Evolutionary conservation across 2,113 vertebrate species (phyloP), one percentile per base, ranked within the genome.

Genomic region (Grammomys surdaster): DNA sequence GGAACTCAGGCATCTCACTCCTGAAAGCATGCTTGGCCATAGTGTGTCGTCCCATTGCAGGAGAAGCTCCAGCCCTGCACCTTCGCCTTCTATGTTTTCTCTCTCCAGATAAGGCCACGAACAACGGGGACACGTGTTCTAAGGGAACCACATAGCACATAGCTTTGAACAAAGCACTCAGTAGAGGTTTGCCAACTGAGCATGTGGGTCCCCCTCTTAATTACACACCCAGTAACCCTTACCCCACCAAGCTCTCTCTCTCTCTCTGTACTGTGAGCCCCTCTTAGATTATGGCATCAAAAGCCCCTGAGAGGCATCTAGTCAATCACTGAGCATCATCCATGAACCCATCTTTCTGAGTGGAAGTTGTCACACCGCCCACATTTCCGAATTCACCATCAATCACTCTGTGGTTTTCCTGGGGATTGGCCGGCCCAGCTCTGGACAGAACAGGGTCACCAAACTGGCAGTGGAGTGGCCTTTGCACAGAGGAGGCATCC

Each of bases 321-420:
- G 4, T 58, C 22, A 1, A 13, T 43, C 88, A 13, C 19, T 9
- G 33, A 1, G 7, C 16, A 2, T 19, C 16, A 2, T 19, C 5
- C 80, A 33, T 0, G 13, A 69, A 28, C 65, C 9, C 69, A 3
- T n/a, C 63, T 56, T 67, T n/a, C 60, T 20, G 4, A n/a, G 14
- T 0, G 20, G 46, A 33, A 75, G 70, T 43, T 75, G 5, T 48
- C 0, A 0, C 5, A n/a, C 17, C 1, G 48, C 22, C 16, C 1
- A 1, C 0, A 0, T 48, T 67, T n/a, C 40, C 0, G 0, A 69
- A n/a, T 67, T 77, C 9, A 0, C 17, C 11, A 58, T 75, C 10
- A 33, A 86, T 0, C 56, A 7, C 46, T 0, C 0, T 63, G 91
- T 16, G 60, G 84, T 58, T 95, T 95, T 69, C 22, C 70, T 65